Conservation (phyloP, 1,140 invertebrate genomes). For the Hestina assimilis region DNA sequence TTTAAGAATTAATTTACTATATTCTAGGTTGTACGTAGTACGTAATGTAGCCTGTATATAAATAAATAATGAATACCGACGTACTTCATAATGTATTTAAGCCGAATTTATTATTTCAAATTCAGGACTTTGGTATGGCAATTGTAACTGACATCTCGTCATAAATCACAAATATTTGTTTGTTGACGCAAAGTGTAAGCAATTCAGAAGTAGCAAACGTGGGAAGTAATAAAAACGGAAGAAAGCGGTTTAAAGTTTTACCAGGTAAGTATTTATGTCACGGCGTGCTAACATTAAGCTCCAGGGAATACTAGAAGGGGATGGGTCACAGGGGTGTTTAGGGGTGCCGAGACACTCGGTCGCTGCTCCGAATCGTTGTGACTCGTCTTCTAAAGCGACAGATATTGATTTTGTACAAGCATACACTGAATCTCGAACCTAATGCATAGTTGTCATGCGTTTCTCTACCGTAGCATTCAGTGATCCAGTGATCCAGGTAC, state of each 20-base stretch:
- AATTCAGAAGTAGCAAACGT: conserved; percentile 40
- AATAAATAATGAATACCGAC: no score
- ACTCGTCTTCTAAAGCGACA: conserved; percentile 44
- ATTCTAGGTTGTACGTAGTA: no score
- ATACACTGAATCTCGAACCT: conserved; percentile 31
- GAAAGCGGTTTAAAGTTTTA: conserved; percentile 59
- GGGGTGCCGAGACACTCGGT: conserved; percentile 42
- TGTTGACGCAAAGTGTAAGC: conserved; percentile 26
- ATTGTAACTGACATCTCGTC: no score
- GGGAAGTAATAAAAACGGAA: conserved; percentile 56
- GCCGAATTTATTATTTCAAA: no score
- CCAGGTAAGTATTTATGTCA: conserved; percentile 67
- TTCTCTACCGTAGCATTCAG: conserved; percentile 27
- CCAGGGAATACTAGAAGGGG: conserved; percentile 46
- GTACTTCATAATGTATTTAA: no score
- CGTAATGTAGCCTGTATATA: no score
- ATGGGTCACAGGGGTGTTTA: conserved; percentile 46
- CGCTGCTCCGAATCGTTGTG: conserved; percentile 39
- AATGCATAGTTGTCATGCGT: conserved; percentile 30
- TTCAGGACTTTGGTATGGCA: no score
- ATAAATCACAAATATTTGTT: no score
- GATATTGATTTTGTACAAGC: conserved; percentile 55
- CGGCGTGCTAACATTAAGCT: conserved; percentile 57
- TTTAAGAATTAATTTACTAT: no score
- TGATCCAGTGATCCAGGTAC: conserved; percentile 12